These are phyloP conservation scores for Microcaecilia unicolor DNA, from an alignment of 2,797 vertebrate species.

Conservation along the genomic window DNA sequence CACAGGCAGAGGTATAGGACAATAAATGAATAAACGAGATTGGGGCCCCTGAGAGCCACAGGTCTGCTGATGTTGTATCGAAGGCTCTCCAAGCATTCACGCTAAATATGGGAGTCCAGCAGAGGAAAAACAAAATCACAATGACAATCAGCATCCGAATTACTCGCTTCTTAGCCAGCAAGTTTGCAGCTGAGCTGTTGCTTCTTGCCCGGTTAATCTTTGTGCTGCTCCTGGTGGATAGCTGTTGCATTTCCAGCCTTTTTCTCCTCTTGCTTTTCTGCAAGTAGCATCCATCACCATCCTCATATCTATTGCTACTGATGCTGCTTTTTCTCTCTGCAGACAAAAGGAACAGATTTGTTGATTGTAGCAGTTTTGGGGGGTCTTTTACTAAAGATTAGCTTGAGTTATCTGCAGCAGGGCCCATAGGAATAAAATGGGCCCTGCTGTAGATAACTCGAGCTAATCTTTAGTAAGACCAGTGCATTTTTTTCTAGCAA, in stretches of 20 bases:
- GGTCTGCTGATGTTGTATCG: slow-evolving; percentile 66
- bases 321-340: slow-evolving; percentile 58
- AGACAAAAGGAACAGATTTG: slow-evolving; percentile 6
- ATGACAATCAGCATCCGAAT: slow-evolving; percentile 96
- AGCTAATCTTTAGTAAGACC: too few species aligned
- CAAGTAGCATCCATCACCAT: slow-evolving; percentile 84
- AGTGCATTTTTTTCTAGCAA: too few species aligned
- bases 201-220: slow-evolving; percentile 55
- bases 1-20: slow-evolving; percentile 89
- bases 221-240: slow-evolving; percentile 26
- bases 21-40: slow-evolving; percentile 95
- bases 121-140: slow-evolving; percentile 88
- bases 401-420: too few species aligned
- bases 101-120: slow-evolving; percentile 91
- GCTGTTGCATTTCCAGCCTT: slow-evolving; percentile 43
- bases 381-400: too few species aligned
- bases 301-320: slow-evolving; percentile 54
- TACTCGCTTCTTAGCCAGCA: slow-evolving; percentile 91
- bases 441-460: too few species aligned
- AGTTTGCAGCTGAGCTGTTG: slow-evolving; percentile 71
- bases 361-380: too few species aligned
- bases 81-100: slow-evolving; percentile 93
- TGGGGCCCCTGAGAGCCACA: slow-evolving; percentile 78
- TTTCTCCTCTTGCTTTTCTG: slow-evolving; percentile 57
- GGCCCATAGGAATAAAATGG: too few species aligned